A percentile compares a stretch with the other conserved stretches of the same genome.
These are phyloP conservation scores for Embiotoca jacksoni DNA, from an alignment of 2,113 vertebrate species.

Conservation along the genomic window DNA sequence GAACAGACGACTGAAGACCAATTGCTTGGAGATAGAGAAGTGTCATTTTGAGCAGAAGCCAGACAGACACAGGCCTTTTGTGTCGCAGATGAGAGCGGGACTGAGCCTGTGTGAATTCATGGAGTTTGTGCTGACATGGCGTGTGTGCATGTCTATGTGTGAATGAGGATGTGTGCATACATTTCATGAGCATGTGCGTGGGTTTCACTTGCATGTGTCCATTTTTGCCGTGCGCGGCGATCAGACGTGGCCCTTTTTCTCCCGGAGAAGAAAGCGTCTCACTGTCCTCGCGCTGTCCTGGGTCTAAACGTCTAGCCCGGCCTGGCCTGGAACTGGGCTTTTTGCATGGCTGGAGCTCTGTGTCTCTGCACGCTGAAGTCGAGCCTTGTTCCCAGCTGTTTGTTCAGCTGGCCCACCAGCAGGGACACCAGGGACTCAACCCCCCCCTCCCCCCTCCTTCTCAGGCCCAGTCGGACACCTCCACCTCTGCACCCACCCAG, in stretches of 20 bases:
- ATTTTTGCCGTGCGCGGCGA: slow-evolving; percentile 32
- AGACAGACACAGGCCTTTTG: slow-evolving; percentile 69
- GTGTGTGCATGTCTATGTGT: slow-evolving; percentile 20
- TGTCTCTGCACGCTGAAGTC: slow-evolving; percentile 73
- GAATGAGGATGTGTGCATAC: slow-evolving; percentile 21
- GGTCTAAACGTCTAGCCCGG: slow-evolving; percentile 47
- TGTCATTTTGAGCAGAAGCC: slow-evolving; percentile 60
- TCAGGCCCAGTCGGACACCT: slow-evolving; percentile 73
- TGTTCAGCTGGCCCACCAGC: slow-evolving; percentile 85
- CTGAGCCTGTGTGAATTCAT: slow-evolving; percentile 33
- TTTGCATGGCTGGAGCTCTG: slow-evolving; percentile 51
- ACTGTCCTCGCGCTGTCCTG: slow-evolving; percentile 64
- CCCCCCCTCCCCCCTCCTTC: slow-evolving; percentile 20
- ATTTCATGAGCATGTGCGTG: slow-evolving; percentile 25
- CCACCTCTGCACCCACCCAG: slow-evolving; percentile 72
- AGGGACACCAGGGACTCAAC: slow-evolving; percentile 72
- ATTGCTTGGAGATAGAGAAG: slow-evolving; percentile 56
- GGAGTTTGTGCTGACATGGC: slow-evolving; percentile 8
- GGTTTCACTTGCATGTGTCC: slow-evolving; percentile 16
- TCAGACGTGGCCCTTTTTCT: slow-evolving; percentile 61
- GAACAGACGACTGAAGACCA: slow-evolving; percentile 63
- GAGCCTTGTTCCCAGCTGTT: slow-evolving; percentile 82
- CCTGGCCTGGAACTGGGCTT: slow-evolving; percentile 52
- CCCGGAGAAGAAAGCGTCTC: slow-evolving; percentile 72
- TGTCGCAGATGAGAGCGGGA: slow-evolving; percentile 51